Percentiles rank a stretch among this genome's conserved stretches.
phyloP scores from a whole-genome alignment of 2,113 vertebrate genomes.

The Gobius niger region DNA sequence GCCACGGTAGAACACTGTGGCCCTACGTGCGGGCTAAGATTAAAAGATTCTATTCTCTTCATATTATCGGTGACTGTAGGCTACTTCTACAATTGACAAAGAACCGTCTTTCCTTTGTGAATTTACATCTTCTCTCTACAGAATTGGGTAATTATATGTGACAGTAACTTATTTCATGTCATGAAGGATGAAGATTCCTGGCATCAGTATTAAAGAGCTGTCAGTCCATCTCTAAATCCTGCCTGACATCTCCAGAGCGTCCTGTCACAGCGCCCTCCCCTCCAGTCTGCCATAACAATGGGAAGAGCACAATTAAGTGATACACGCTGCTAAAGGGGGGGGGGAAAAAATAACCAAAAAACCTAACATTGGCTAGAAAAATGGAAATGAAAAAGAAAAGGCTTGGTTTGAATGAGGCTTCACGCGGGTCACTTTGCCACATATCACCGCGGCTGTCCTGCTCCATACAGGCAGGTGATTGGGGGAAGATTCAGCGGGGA shows the following conservation, averaged over 20 bases:
- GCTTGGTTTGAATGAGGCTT: slow-evolving; percentile 17
- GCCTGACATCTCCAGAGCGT: background rate
- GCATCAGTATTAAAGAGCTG: slow-evolving; percentile 13
- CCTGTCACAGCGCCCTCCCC: background rate
- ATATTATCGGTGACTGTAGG: background rate
- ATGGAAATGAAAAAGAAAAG: background rate
- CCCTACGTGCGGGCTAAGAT: background rate
- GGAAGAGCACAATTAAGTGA: slow-evolving; percentile 27
- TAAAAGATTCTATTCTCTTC: background rate
- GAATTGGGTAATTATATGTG: slow-evolving; percentile 11
- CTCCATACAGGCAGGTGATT: slow-evolving; percentile 33
- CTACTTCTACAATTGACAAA: background rate
- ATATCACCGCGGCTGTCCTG: slow-evolving; percentile 41
- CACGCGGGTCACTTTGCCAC: slow-evolving; percentile 34
- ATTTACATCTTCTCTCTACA: slow-evolving; percentile 6
- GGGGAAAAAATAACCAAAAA: background rate
- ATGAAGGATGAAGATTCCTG: slow-evolving; percentile 11
- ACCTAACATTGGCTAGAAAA: background rate
- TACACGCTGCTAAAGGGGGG: background rate
- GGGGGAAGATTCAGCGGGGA: slow-evolving; percentile 11
- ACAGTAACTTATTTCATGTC: slow-evolving; percentile 12
- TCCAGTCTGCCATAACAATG: slow-evolving; percentile 26
- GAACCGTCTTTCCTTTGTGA: slow-evolving; percentile 9
- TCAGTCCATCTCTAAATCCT: slow-evolving; percentile 9
- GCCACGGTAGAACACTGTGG: no score